Base-by-base conservation (phyloP, 30 jellyfish, hydroid and myxozoan genomes). In the Rhopilema esculentum region DNA sequence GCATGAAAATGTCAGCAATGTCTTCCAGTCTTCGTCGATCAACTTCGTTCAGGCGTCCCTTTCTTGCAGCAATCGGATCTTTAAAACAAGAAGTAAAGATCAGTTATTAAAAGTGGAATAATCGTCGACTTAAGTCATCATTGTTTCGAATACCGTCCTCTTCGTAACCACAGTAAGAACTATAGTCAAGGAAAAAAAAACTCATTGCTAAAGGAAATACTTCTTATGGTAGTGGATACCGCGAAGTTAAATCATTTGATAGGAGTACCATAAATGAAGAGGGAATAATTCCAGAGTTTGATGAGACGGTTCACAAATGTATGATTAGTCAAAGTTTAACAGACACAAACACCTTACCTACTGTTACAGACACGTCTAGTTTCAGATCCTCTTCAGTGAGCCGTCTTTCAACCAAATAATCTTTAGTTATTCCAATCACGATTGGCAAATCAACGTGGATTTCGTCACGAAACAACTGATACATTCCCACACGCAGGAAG, bases 401-500 rank as follows among this genome's bases (percentile, higher is more conserved):
- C 76, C 83, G 18, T 67, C 66, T 70, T 49, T 64, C 85, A 40
- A 66, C 57, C 61, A 85, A 62, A 67, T 52, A 57, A 18, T 66
- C 88, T 6, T 32, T 64, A 18, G 94, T 85, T 25, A 77, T 74
- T 9, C 99, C 99, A 62, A 96, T 96, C 30, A 86, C 94, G 53
- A 96, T 89, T 0, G 99, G 99, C 92, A 96, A 66, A 57, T 96
- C 98, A 18, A 96, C 90, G 70, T 96, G 99, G 21, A 90, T 86
- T 79, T 96, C 99, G 15, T 89, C 93, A 21, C 99, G 95, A 49
- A 81, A 77, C 69, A 81, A 78, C 84, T 91, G 98, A 63, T 86
- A 91, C 98, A 96, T 91, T n/a, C 99, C 99, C 66, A 96, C 94
- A 1, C 99, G 98, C 18, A 96, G 80, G 75, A 86, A 84, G 66